phyloP scores from a whole-genome alignment of 2,888 invertebrate species.

The Diachrysia chrysitis region DNA sequence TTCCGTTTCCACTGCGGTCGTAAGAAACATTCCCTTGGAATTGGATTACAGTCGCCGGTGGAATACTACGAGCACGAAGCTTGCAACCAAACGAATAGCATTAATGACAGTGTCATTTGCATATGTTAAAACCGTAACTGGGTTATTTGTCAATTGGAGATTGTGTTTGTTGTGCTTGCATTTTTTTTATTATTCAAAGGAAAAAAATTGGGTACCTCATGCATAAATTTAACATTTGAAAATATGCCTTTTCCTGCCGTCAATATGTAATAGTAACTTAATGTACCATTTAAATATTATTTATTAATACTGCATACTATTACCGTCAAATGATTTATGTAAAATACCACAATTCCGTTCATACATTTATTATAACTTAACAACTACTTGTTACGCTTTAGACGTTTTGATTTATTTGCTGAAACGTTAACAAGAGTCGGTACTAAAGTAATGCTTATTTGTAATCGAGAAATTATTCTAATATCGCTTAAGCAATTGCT shows the following conservation, averaged over 20 bases:
- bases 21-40: conserved; percentile 76
- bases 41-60: conserved; percentile 74
- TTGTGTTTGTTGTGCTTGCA: conserved; percentile 18
- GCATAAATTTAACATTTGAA: too few species aligned
- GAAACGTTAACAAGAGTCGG: conserved; percentile 31
- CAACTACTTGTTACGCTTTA: conserved; percentile 38
- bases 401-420: conserved; percentile 48
- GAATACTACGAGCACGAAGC: conserved; percentile 29
- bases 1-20: conserved; percentile 76
- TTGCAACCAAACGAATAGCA: conserved; percentile 41
- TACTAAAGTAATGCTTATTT: conserved; percentile 28
- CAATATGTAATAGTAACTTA: neutral
- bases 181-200: neutral
- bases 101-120: conserved; percentile 60
- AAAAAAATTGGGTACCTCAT: too few species aligned
- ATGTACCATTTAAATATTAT: neutral
- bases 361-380: conserved; percentile 35
- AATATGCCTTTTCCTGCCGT: neutral
- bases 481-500: conserved; percentile 9
- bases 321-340: conserved; percentile 13
- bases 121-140: conserved; percentile 53
- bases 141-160: conserved; percentile 48
- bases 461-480: conserved; percentile 13
- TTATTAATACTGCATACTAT: conserved; percentile 14
- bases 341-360: conserved; percentile 33